phyloP scores from a whole-genome alignment of 2,797 vertebrate genomes.

The Sparidentex hasta region DNA sequence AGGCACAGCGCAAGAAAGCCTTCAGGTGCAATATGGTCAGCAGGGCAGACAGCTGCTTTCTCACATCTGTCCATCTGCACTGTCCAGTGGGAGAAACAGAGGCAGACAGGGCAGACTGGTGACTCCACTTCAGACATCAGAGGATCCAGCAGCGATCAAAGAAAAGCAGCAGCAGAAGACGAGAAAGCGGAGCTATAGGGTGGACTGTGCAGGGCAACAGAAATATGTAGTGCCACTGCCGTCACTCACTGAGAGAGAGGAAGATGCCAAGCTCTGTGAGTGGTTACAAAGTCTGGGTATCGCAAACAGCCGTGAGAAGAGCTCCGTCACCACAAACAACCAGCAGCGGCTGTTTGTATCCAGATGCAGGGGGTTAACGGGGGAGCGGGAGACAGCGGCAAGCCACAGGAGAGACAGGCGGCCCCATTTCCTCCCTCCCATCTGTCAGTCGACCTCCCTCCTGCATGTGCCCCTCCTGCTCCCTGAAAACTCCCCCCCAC shows the following conservation, averaged over 20 bases:
- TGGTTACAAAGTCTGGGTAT: constrained; percentile 70
- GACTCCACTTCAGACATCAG: constrained; percentile 49
- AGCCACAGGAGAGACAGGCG: constrained; percentile 67
- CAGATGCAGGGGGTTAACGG: background rate
- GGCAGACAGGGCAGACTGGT: constrained; percentile 38
- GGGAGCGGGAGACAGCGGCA: constrained; percentile 17
- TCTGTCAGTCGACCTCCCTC: constrained; percentile 64
- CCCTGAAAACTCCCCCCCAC: constrained; percentile 75
- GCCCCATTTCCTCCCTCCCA: constrained; percentile 79
- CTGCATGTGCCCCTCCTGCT: constrained; percentile 67
- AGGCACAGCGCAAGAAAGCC: background rate
- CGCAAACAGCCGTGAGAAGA: constrained; percentile 9
- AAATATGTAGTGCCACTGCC: constrained; percentile 27
- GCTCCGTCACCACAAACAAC: constrained; percentile 16
- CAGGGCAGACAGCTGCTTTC: constrained; percentile 22
- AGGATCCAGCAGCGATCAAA: constrained; percentile 26
- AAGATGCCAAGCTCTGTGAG: constrained; percentile 49
- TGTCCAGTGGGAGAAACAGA: constrained; percentile 6
- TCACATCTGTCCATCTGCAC: constrained; percentile 19
- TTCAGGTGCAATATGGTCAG: constrained; percentile 9
- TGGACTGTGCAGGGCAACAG: constrained; percentile 30
- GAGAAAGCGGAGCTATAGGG: constrained; percentile 44
- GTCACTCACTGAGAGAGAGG: constrained; percentile 18
- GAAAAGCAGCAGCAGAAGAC: constrained; percentile 33
- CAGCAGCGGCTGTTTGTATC: constrained; percentile 41